Conservation (phyloP, 2,888 invertebrate species). For the Dryomyza anilis region DNA sequence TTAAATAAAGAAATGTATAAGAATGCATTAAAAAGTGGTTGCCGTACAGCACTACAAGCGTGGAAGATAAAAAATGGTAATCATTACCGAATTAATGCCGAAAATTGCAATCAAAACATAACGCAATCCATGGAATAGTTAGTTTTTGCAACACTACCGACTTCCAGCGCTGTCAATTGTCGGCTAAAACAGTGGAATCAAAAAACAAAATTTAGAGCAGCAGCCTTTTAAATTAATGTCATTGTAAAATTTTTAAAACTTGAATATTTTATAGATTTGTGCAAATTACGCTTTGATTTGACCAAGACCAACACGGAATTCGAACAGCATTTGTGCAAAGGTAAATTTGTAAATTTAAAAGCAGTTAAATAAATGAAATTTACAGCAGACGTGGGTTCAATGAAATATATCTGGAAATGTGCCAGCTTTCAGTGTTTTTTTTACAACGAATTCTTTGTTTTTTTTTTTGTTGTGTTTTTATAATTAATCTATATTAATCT, state of each 20-base stretch:
- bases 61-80: slow-evolving; percentile 55
- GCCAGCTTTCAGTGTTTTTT: no score
- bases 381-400: background rate
- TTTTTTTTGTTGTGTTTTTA: no score
- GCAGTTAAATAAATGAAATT: background rate
- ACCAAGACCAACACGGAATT: slow-evolving; percentile 50
- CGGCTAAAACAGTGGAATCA: slow-evolving; percentile 20
- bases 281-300: slow-evolving; percentile 51
- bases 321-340: slow-evolving; percentile 55
- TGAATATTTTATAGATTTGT: slow-evolving; percentile 45
- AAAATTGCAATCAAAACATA: background rate
- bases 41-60: slow-evolving; percentile 50
- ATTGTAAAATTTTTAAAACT: slow-evolving; percentile 18
- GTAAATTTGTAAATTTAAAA: slow-evolving; percentile 32
- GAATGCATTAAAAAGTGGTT: slow-evolving; percentile 48
- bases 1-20: slow-evolving; percentile 55
- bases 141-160: slow-evolving; percentile 9
- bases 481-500: no score
- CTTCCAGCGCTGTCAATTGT: slow-evolving; percentile 5
- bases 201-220: slow-evolving; percentile 15
- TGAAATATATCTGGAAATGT: slow-evolving; percentile 11
- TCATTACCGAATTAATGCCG: slow-evolving; percentile 16
- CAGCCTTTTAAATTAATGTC: slow-evolving; percentile 14
- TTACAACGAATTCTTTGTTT: no score
- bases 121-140: no score